A percentile compares a stretch with the other conserved stretches of the same genome.
phyloP scores from a whole-genome alignment of 2,797 vertebrate species.

The Geotrypetes seraphini region DNA sequence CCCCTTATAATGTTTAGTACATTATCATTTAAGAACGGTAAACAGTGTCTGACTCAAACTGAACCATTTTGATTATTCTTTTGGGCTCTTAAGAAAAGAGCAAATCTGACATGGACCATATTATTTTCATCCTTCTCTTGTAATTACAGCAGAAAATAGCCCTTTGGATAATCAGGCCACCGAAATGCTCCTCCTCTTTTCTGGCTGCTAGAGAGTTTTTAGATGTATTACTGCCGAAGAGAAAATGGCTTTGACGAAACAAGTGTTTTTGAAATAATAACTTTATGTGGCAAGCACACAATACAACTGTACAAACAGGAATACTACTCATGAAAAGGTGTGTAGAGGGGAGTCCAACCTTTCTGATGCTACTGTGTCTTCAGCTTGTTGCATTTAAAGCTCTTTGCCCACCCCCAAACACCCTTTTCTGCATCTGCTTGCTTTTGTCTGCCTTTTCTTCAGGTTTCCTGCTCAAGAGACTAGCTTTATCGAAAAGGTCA shows the following conservation, averaged over 20 bases:
- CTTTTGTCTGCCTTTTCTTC: constrained; percentile 83
- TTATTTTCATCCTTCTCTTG: not conserved
- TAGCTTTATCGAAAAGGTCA: constrained; percentile 95
- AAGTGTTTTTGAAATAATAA: constrained; percentile 46
- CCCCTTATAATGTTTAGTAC: too few relatives aligned
- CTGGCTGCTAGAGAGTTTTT: constrained; percentile 3
- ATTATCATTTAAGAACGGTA: constrained; percentile 4
- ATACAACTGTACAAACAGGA: constrained; percentile 31
- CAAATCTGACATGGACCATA: not conserved
- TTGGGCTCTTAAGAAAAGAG: constrained; percentile 7
- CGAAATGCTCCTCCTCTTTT: fast-evolving
- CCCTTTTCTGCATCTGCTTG: constrained; percentile 63
- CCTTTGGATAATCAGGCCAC: not conserved
- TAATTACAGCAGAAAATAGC: not conserved
- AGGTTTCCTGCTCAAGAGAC: constrained; percentile 87
- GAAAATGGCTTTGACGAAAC: constrained; percentile 46
- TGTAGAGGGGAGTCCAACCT: constrained; percentile 34
- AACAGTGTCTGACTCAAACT: not conserved
- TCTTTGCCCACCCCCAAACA: not conserved
- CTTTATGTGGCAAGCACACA: constrained; percentile 30
- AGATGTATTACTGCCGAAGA: constrained; percentile 22
- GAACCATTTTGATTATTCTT: not conserved
- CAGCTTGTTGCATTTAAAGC: constrained; percentile 7
- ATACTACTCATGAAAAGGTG: constrained; percentile 29
- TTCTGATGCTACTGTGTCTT: constrained; percentile 24